Conservation (phyloP, 2,888 invertebrate genomes). For the Argyresthia albistria region DNA sequence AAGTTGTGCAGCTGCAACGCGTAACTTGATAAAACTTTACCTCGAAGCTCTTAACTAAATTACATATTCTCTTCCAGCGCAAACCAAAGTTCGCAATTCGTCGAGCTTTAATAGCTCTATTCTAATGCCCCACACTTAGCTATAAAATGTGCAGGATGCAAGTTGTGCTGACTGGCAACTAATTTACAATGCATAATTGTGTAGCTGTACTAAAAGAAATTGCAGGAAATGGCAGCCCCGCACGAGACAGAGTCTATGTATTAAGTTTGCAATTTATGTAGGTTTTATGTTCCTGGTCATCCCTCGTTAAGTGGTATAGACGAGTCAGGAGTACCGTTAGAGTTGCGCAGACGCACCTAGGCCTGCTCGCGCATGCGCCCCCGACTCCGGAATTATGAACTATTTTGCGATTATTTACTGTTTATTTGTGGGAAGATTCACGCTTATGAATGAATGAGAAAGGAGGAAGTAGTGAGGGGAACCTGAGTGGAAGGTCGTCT, state of each 20-base stretch:
- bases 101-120: not conserved
- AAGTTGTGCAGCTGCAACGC: no score
- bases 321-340: conserved; percentile 1
- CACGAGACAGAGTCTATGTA: not conserved
- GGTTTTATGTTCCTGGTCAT: conserved; percentile 3
- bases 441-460: no score
- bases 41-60: no score
- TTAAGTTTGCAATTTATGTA: conserved; percentile 2
- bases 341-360: not conserved
- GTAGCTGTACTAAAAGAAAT: not conserved
- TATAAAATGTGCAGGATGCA: not conserved
- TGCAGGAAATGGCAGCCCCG: not conserved
- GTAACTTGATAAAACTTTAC: no score
- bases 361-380: not conserved
- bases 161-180: not conserved
- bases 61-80: no score
- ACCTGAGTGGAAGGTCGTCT: no score
- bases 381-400: not conserved
- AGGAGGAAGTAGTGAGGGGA: no score
- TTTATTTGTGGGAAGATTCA: not conserved
- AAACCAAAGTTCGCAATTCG: no score
- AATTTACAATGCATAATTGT: not conserved
- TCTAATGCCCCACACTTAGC: not conserved
- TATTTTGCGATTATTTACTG: not conserved
- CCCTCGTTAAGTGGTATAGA: not conserved